phyloP scores from a whole-genome alignment of 2,797 vertebrate species.

The Pangasius sanitwongsei region DNA sequence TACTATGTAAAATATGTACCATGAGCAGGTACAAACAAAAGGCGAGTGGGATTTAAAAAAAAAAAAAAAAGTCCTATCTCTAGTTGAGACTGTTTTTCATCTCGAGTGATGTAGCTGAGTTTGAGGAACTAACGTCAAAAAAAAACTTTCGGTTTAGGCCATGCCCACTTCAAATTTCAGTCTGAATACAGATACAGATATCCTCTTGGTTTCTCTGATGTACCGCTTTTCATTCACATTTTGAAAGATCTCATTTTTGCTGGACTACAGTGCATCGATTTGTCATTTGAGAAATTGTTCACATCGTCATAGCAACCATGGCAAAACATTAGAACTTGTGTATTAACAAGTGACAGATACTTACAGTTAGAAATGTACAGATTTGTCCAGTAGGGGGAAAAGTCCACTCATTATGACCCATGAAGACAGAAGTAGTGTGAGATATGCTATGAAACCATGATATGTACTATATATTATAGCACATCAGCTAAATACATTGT shows the following conservation, averaged over 20 bases:
- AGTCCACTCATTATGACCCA: background rate
- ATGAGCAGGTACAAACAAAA: background rate
- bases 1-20: background rate
- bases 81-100: background rate
- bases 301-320: background rate
- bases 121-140: background rate
- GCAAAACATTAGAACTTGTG: background rate
- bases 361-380: background rate
- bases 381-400: background rate
- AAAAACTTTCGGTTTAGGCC: background rate
- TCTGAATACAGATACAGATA: background rate
- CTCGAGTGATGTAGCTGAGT: background rate
- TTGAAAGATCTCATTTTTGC: background rate
- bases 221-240: background rate
- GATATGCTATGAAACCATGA: background rate
- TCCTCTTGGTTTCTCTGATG: background rate
- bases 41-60: no score
- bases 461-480: background rate
- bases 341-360: background rate
- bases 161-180: background rate
- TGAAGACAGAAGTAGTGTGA: background rate
- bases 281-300: background rate
- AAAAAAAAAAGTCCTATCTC: background rate
- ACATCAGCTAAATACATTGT: background rate
- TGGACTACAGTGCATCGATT: background rate